Evolutionary conservation across 2,113 vertebrate genomes (phyloP), one percentile per base, ranked within the genome.

Genomic region (Ceyx melanurus): DNA sequence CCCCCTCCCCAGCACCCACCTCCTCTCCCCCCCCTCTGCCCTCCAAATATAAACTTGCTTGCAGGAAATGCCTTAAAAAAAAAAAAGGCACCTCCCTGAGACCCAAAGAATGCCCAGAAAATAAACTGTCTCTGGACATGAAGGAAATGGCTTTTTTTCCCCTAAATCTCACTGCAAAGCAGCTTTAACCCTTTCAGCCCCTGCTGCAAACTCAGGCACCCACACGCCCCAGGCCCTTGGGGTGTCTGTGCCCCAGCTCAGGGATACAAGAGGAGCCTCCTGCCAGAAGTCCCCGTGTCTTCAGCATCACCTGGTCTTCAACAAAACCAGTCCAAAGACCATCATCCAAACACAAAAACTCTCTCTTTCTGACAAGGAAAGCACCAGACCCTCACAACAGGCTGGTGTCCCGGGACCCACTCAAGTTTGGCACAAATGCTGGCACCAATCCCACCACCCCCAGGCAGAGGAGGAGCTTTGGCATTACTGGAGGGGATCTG

Each of bases 51-150:
- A 98, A 97, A 97, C 92, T 95, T 87, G 73, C 35, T 45, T 92
- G 88, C 97, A 98, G 97, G 97, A 98, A 98, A 98, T 97, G 97
- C 97, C 97, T 98, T 95, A 96, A 97, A 92, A 48, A 48, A 48
- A 48, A 48, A 48, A 45, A 95, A 87, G 92, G 97, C 94, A 93
- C 96, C 96, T 97, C 97, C 97, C 97, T 90, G 51, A 46, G 61
- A 91, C 90, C 91, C 5, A 12, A 90, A 97, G 96, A 97, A 97
- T 95, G 90, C 90, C 93, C 89, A 96, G 89, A 95, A 96, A 95
- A 96, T 95, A 95, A 97, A 97, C 73, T 94, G 87, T 96, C 96
- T 96, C 93, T 96, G 93, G 81, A 97, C 86, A 90, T 42, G 93
- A 95, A 97, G 96, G 96, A 97, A 97, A 96, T 79, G 67, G 79